A percentile compares a stretch with the other conserved stretches of the same genome.
phyloP scores from a whole-genome alignment of 2,888 invertebrate species.

The Lottia scabra region DNA sequence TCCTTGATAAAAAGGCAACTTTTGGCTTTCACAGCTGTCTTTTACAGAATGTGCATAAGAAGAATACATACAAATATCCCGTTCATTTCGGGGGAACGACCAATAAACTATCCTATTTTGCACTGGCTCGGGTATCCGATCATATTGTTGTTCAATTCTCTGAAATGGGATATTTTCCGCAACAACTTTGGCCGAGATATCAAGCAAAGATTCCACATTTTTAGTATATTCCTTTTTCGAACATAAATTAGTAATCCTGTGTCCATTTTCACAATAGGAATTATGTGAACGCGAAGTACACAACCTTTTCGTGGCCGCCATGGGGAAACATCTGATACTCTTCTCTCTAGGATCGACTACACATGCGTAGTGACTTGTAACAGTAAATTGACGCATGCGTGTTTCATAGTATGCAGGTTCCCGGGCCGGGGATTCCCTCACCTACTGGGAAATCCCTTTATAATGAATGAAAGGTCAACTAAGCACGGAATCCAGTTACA shows the following conservation, averaged over 20 bases:
- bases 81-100: conserved; percentile 89
- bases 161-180: conserved; percentile 88
- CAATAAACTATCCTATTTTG: conserved; percentile 88
- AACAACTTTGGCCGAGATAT: conserved; percentile 86
- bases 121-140: conserved; percentile 89
- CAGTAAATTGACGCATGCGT: conserved; percentile 52
- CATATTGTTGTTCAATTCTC: conserved; percentile 86
- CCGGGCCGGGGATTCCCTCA: conserved; percentile 38
- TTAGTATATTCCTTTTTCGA: conserved; percentile 49
- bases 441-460: conserved; percentile 38
- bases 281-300: conserved; percentile 56
- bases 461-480: conserved; percentile 48
- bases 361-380: conserved; percentile 51
- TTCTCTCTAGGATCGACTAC: conserved; percentile 33
- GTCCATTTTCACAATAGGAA: conserved; percentile 46
- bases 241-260: conserved; percentile 45
- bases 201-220: conserved; percentile 78
- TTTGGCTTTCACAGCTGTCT: conserved; percentile 78
- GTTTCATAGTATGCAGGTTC: conserved; percentile 21
- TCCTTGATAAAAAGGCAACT: conserved; percentile 87
- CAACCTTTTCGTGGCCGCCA: conserved; percentile 64
- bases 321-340: conserved; percentile 60
- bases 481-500: conserved; percentile 30
- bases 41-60: conserved; percentile 75
- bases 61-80: conserved; percentile 91